Base-by-base conservation (phyloP, 2,888 invertebrate species). In the Linnaemya tessellans region DNA sequence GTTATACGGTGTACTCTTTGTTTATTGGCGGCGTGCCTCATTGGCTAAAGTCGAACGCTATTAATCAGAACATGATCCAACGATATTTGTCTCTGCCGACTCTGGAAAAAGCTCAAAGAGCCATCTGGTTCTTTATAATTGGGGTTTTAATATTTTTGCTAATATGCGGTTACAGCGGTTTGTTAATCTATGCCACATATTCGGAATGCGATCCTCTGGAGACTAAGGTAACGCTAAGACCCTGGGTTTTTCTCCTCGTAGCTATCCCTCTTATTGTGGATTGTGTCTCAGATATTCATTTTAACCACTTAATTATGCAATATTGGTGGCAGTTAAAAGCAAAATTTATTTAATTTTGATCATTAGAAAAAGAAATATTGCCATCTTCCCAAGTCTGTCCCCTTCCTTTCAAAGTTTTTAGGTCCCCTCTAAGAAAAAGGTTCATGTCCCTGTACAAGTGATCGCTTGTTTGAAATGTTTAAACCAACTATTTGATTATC, bases 141-240 rank as follows among this genome's bases (percentile, higher is more conserved):
- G 98, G 98, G 0, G 96, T 97, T 71, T 93, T 96, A 77, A 92
- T 94, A 11, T 95, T 98, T 35, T 94, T 97, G 0, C 94, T 95
- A 0, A 93, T 97, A 89, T 96, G 97, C 90, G 96, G 96, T 88
- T 96, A 96, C 89, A 96, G 97, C 71, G 98, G 98, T 0, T 93
- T 98, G 8, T 94, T 98, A 0, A 96, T 98, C 87, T 98, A 96
- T 91, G 97, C 98, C 0, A 96, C 95, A 1, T 98, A 97, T 90
- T 94, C 95, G 67, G 94, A 95, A 56, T 98, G 98, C 90, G 98
- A 98, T 93, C 98, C 98, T 0, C 93, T 98, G n/a, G 94, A 94
- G 7, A 95, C 95, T 4, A 95, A 94, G 93, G 94, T 94, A 90
- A 88, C 38, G 9, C 11, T 13, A n/a, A 49, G 11, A n/a, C 4